Evolutionary conservation across 2,797 vertebrate species (phyloP), one percentile per base, ranked within the genome.

Genomic region (Sebastolobus altivelis): DNA sequence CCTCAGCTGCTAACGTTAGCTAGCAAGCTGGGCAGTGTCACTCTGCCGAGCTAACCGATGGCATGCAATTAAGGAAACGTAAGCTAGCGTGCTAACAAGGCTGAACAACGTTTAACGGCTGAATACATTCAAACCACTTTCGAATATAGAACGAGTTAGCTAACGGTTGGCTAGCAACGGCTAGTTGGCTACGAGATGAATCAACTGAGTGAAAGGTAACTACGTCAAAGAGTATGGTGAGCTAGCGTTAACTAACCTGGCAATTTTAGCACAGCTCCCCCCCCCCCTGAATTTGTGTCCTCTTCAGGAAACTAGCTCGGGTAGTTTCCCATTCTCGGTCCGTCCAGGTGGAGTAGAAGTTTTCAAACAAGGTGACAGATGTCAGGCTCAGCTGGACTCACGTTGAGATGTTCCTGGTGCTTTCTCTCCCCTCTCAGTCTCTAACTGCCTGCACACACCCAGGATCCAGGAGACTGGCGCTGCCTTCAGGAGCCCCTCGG

Each of bases 161-260:
- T 22, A 10, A 16, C 6, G 8, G n/a, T 18, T 25, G 43, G 25
- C 27, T 25, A 49, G 8, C 61, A 60, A 22, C 55, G 37, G 37
- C 8, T 52, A 16, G 70, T 73, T 72, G 71, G 72, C 80, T 69
- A 38, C 61, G 35, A 71, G 66, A 79, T 62, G 62, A 80, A 82
- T 56, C 68, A 49, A 77, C 62, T 81, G 77, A 52, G 63, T 58
- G 13, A 16, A 22, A 59, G 69, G 38, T 5, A 75, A 85, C 49
- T 69, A 66, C 65, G 72, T 18, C 62, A 85, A 67, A 70, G 65
- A 71, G 56, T 59, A 61, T 46, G 67, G 31, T 52, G 75, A 83
- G 93, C 92, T 94, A 86, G 80, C 84, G 20, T 59, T 61, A 87
- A 94, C 93, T 89, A 90, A 94, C 93, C 92, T 92, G 88, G 63